Evolutionary conservation across 2,113 vertebrate species (phyloP).

Genomic region (Cryptoleucopteryx plumbea): DNA sequence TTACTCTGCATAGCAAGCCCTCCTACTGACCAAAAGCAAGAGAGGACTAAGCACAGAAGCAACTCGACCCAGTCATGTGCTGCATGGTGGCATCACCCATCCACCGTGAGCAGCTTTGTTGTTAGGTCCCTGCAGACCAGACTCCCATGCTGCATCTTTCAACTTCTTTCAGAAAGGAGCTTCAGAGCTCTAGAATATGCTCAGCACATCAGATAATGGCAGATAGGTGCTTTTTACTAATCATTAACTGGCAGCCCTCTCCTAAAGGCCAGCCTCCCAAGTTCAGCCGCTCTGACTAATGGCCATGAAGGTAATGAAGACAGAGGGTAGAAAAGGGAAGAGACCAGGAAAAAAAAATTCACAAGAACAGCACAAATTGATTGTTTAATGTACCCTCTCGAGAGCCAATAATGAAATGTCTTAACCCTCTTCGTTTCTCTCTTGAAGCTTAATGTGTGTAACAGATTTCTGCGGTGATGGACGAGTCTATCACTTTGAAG

Average conservation of each 20-base stretch:
- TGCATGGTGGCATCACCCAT: not conserved
- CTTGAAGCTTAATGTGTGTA: slow-evolving; percentile 60
- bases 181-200: slow-evolving; percentile 9
- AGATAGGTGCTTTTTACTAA: slow-evolving; percentile 56
- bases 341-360: slow-evolving; percentile 18
- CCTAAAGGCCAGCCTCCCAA: slow-evolving; percentile 41
- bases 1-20: not conserved
- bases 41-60: not conserved
- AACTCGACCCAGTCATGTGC: not conserved
- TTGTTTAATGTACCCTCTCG: slow-evolving; percentile 65
- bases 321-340: slow-evolving; percentile 43
- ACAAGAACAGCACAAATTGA: slow-evolving; percentile 51
- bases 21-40: not conserved
- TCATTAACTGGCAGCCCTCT: slow-evolving; percentile 47
- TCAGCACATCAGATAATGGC: slow-evolving; percentile 39
- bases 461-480: slow-evolving; percentile 56
- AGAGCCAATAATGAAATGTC: slow-evolving; percentile 60
- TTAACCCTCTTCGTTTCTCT: slow-evolving; percentile 56
- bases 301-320: slow-evolving; percentile 54
- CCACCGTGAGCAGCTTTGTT: not conserved
- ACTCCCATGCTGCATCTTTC: not conserved
- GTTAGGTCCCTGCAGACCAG: not conserved
- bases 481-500: slow-evolving; percentile 62
- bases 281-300: slow-evolving; percentile 44
- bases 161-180: not conserved